Conservation (phyloP, 2,797 vertebrate genomes). For the Pelobates cultripes region DNA sequence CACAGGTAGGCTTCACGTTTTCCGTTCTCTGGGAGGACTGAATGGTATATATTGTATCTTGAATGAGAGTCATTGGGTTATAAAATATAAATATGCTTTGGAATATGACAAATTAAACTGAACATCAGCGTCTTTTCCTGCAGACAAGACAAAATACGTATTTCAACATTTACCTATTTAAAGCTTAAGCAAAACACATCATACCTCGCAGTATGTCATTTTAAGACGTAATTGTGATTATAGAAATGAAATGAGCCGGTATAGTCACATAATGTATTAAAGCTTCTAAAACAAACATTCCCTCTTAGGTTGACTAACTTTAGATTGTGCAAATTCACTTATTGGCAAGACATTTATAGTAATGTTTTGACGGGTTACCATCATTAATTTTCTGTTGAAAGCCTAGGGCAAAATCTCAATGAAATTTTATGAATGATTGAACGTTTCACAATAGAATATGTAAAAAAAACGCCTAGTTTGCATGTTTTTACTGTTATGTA, state of each 20-base stretch:
- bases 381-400: constrained; percentile 2
- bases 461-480: not conserved
- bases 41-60: too few relatives aligned
- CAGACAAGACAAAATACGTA: constrained; percentile 32
- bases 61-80: too few relatives aligned
- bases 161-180: constrained; percentile 7
- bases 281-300: constrained; percentile 24
- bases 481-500: not conserved
- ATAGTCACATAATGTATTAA: constrained; percentile 4
- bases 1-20: too few relatives aligned
- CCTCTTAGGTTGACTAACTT: constrained; percentile 15
- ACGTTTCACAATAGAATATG: not conserved
- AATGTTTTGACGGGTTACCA: constrained; percentile 18
- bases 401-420: not conserved
- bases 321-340: constrained; percentile 13
- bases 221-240: constrained; percentile 15
- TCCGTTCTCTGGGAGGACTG: too few relatives aligned
- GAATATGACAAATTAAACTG: not conserved
- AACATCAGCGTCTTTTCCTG: constrained; percentile 1
- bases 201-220: constrained; percentile 14
- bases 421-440: constrained; percentile 9
- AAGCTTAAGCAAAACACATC: constrained; percentile 12
- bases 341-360: not conserved
- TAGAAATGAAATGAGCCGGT: constrained; percentile 27
- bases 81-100: too few relatives aligned